A percentile compares a stretch with the other conserved stretches of the same genome.
phyloP scores from a whole-genome alignment of 2,113 vertebrate genomes.

The Pseudorectes ferrugineus region DNA sequence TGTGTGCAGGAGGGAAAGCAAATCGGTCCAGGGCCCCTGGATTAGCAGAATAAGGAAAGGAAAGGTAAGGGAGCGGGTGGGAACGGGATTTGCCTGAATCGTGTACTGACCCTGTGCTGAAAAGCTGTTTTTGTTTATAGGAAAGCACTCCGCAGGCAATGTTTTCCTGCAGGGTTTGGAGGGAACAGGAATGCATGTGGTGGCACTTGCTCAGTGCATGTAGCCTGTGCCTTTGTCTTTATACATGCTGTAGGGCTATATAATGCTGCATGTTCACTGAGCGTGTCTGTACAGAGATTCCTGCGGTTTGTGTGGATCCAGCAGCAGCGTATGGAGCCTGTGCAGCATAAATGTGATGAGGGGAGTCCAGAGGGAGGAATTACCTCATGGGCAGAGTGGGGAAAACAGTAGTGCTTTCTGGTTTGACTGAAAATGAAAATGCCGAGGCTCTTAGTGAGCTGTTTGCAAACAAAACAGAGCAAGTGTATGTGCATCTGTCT shows the following conservation, averaged over 20 bases:
- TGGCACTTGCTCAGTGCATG: background rate
- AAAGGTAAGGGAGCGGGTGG: conserved; percentile 40
- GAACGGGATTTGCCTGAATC: background rate
- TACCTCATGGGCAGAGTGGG: background rate
- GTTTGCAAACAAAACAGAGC: background rate
- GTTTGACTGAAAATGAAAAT: background rate
- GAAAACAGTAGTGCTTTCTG: background rate
- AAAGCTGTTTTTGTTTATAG: background rate
- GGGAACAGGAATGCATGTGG: background rate
- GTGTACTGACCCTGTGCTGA: background rate
- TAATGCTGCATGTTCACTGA: background rate
- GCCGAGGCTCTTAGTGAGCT: background rate
- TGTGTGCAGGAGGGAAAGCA: conserved; percentile 13
- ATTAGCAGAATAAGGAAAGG: conserved; percentile 22
- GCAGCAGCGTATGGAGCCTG: background rate
- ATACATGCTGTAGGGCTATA: background rate
- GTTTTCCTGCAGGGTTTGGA: background rate
- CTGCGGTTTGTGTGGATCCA: background rate
- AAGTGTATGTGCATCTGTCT: background rate
- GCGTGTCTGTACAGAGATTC: background rate
- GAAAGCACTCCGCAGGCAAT: background rate
- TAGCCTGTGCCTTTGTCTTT: conserved; percentile 51
- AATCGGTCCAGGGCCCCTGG: background rate
- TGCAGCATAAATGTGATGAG: background rate
- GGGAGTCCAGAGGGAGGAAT: background rate